Base-by-base conservation (phyloP, 2,113 vertebrate genomes). In the Camelus bactrianus region DNA sequence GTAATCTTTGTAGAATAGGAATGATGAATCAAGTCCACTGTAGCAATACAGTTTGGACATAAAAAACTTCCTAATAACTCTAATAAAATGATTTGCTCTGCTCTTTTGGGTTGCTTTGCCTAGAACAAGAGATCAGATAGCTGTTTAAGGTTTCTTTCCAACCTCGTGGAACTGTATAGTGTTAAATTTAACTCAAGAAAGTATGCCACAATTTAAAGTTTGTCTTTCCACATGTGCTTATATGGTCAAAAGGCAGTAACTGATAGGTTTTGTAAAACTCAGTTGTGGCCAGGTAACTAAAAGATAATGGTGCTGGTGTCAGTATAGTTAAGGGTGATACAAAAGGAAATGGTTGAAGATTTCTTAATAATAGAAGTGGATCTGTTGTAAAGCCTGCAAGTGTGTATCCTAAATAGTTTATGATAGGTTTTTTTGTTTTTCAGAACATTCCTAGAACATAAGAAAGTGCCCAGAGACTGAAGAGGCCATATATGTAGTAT, bases 341-440 rank as follows among this genome's bases (percentile, higher is more conserved):
- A 76, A 64, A 83, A 82, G 42, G 64, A 96, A 94, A 75, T 79
- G 64, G 42, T 48, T 88, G 32, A 89, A 65, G 30, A 67, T 84
- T 67, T 95, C 35, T 42, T 82, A 91, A 17, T 75, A 84, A 67
- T 64, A 85, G 72, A 70, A 77, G 73, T 95, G 38, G 32, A 52
- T 48, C 15, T 69, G 6, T 87, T 93, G 32, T 69, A 93, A 94
- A 94, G 14, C 46, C 42, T 52, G 48, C 64, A 6, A 42, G 1
- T 96, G 12, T 65, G 2, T 88, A 54, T 62, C 22, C 48, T 93
- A 76, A 92, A 86, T 54, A 91, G 22, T 85, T 91, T n/a, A 60
- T 80, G 58, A 83, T 64, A 75, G 82, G 64, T 77, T 64, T 91
- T 93, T 52, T 28, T 85, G 17, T 87, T 96, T 94, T 93, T 89